phyloP scores from a whole-genome alignment of 2,113 vertebrate genomes.

The Carassius gibelio region DNA sequence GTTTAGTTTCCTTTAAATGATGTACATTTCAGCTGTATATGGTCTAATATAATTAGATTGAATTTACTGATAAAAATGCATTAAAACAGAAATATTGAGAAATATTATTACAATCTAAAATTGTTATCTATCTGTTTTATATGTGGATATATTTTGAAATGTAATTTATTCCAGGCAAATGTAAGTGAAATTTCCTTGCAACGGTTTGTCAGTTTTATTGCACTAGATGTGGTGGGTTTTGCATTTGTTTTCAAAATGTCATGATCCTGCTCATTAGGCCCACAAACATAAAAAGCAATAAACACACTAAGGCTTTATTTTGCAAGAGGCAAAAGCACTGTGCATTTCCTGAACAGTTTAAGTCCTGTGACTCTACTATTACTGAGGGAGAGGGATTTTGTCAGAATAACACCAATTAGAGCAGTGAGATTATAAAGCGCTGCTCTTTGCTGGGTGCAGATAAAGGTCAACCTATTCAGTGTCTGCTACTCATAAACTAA shows the following conservation, averaged over 20 bases:
- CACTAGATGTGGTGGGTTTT: neutral
- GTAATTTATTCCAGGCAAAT: neutral
- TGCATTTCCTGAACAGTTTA: neutral
- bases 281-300: too few species aligned
- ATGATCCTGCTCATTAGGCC: neutral
- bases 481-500: neutral
- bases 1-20: too few species aligned
- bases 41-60: neutral
- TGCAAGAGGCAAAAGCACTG: neutral
- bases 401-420: constrained; percentile 44
- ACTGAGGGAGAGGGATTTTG: neutral
- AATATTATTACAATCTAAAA: neutral
- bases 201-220: neutral
- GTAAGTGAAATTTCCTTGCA: neutral
- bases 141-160: neutral
- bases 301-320: neutral
- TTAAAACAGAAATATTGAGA: neutral
- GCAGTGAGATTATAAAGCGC: constrained; percentile 29
- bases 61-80: neutral
- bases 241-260: neutral
- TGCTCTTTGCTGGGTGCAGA: neutral
- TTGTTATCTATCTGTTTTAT: neutral
- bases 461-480: constrained; percentile 16
- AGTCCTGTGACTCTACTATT: neutral
- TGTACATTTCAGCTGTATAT: neutral